Conservation (phyloP, 1,140 invertebrate species). For the Drosophila sechellia region DNA sequence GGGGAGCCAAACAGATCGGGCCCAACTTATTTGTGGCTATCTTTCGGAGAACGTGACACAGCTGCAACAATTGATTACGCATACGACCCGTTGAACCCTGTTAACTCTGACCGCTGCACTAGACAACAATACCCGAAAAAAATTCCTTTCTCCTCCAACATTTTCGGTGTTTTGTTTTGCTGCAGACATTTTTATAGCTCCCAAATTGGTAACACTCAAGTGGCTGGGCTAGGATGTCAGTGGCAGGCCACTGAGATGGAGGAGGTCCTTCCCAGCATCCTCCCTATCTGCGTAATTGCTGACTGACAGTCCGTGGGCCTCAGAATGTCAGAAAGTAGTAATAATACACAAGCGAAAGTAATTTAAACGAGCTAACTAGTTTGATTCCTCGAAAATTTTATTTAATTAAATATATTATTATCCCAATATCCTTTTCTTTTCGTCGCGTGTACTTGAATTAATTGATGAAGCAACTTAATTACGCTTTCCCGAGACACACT, state of each 20-base stretch:
- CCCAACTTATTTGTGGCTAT: slow-evolving; percentile 24
- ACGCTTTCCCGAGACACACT: slow-evolving; percentile 23
- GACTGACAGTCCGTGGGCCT: slow-evolving; percentile 21
- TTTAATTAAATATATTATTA: no score
- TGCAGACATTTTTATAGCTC: slow-evolving; percentile 77
- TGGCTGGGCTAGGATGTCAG: slow-evolving; percentile 44
- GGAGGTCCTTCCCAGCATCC: not conserved
- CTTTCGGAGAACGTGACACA: slow-evolving; percentile 47
- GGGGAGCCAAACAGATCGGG: slow-evolving; percentile 13
- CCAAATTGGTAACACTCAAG: slow-evolving; percentile 43
- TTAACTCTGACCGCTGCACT: slow-evolving; percentile 51
- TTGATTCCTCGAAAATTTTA: no score
- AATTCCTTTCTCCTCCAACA: slow-evolving; percentile 11
- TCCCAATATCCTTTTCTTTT: not conserved
- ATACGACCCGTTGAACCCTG: slow-evolving; percentile 65
- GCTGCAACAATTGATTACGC: slow-evolving; percentile 79
- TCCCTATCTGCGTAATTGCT: slow-evolving; percentile 45
- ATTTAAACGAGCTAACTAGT: no score
- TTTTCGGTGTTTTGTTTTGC: slow-evolving; percentile 42
- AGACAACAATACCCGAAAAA: slow-evolving; percentile 25
- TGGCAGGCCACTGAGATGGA: slow-evolving; percentile 32
- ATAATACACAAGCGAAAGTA: no score
- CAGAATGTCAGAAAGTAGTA: not conserved
- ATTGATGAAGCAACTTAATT: slow-evolving; percentile 52
- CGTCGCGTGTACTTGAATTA: not conserved